Evolutionary conservation across 2,113 vertebrate species (phyloP).

Genomic region (Phylloscopus trochilus): DNA sequence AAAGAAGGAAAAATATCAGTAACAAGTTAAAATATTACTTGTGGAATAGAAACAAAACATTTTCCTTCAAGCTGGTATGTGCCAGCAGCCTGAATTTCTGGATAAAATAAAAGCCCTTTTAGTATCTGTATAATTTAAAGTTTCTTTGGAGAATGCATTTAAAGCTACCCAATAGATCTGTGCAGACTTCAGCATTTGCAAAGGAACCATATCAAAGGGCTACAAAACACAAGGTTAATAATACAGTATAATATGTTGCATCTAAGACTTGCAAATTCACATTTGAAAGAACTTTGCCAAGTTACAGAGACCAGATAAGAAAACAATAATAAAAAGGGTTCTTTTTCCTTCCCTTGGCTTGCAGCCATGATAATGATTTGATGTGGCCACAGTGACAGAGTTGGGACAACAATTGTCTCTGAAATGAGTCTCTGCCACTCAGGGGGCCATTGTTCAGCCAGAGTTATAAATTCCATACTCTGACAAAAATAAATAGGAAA

Average conservation of each 20-base stretch:
- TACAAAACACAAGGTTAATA: constrained; percentile 61
- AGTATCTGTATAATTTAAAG: constrained; percentile 48
- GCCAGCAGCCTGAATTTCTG: not conserved
- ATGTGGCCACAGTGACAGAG: constrained; percentile 28
- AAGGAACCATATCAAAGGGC: constrained; percentile 61
- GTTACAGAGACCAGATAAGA: not conserved
- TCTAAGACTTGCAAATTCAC: constrained; percentile 42
- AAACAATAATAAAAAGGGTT: constrained; percentile 42
- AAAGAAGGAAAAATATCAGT: not conserved
- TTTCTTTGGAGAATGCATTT: constrained; percentile 54
- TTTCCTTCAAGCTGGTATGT: not conserved
- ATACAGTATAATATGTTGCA: constrained; percentile 47
- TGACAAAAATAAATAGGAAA: not conserved
- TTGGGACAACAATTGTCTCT: constrained; percentile 37
- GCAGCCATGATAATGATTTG: constrained; percentile 3
- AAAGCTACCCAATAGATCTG: constrained; percentile 42
- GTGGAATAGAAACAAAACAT: not conserved
- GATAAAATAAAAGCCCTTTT: not conserved
- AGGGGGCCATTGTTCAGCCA: not conserved
- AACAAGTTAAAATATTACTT: not conserved
- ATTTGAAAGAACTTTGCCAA: constrained; percentile 41
- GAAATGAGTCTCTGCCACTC: constrained; percentile 9
- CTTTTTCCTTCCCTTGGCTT: constrained; percentile 27
- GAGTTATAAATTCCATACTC: not conserved
- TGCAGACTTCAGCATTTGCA: constrained; percentile 34